Base-by-base conservation (phyloP, 2,888 invertebrate genomes). In the Eutolmus rufibarbis region DNA sequence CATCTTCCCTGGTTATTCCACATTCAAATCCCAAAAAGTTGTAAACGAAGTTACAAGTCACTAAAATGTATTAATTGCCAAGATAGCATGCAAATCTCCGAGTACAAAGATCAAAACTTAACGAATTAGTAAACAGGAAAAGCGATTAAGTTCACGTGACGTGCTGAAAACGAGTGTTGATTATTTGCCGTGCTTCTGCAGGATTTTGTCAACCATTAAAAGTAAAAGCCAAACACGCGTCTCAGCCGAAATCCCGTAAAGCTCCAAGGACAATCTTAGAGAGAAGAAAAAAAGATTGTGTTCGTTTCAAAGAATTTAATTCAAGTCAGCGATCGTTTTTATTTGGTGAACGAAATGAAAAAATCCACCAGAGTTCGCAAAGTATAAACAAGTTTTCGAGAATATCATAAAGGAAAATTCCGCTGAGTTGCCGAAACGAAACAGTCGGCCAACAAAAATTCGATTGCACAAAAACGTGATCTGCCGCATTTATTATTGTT, bases 381-480 rank as follows among this genome's bases (percentile, higher is more conserved):
- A 23, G 51, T 79, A 51, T 51, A 79, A 79, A 79, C 79, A 79
- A 79, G 79, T 79, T 79, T 78, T 34, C 31, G 31, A 19, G 78
- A n/a, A 43, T 37, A 79, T 23, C 23, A 51, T 28, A 51, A 66
- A 46, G 82, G 82, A 82, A 82, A 82, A 82, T 82, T 82, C 82
- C 82, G 34, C 37, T 34, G 57, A n/a, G 40, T 40, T 23, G 56
- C 37, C 28, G 37, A 82, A 82, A 82, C 12, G 37, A 82, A 82
- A 82, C 5, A 82, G 57, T 82, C 57, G 19, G 66, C 37, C 34
- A 82, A 34, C 57, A 82, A 82, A 76, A 82, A 37, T 57, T 82
- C 23, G 56, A 23, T 57, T 56, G 51, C 79, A 79, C 79, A 82
- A 82, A 82, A 82, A 82, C 82, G 82, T 82, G 82, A 82, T 82